Conservation (phyloP, 2,113 vertebrate genomes). For the Alligator mississippiensis region DNA sequence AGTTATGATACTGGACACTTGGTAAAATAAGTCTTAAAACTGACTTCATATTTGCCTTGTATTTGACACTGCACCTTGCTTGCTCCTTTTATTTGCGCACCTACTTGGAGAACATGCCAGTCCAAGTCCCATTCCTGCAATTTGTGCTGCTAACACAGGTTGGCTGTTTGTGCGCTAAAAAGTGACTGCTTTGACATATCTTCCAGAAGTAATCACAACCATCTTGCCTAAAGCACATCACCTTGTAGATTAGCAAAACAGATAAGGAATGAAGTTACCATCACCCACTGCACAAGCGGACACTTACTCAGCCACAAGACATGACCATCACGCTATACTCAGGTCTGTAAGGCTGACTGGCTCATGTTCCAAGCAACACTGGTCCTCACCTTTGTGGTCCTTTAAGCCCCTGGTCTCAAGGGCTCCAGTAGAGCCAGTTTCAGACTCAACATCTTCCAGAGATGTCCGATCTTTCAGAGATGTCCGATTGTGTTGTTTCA, state of each 20-base stretch:
- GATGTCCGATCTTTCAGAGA: slow-evolving; percentile 89
- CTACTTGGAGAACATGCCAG: not conserved
- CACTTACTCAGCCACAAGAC: fast-evolving
- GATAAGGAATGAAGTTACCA: too few species aligned
- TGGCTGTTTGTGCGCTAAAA: not conserved
- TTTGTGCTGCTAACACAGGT: not conserved
- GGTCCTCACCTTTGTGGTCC: slow-evolving; percentile 92
- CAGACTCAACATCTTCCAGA: slow-evolving; percentile 93
- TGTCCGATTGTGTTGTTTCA: slow-evolving; percentile 91
- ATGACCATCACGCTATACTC: fast-evolving
- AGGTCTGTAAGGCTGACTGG: fast-evolving
- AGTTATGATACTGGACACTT: too few species aligned
- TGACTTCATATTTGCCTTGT: not conserved
- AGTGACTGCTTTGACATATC: not conserved
- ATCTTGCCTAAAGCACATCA: not conserved
- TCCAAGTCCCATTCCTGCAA: not conserved
- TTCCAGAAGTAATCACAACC: not conserved
- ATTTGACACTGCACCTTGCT: not conserved
- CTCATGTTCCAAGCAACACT: fast-evolving
- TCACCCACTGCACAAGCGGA: too few species aligned
- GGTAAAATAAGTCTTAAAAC: too few species aligned
- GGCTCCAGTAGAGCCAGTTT: slow-evolving; percentile 92
- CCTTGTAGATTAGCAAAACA: too few species aligned
- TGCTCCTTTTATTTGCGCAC: not conserved
- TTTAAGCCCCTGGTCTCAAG: slow-evolving; percentile 97